A percentile compares a stretch with the other conserved stretches of the same genome.
Evolutionary conservation across 1,140 invertebrate genomes (phyloP).

Genomic region (Ostrea denselamellosa): DNA sequence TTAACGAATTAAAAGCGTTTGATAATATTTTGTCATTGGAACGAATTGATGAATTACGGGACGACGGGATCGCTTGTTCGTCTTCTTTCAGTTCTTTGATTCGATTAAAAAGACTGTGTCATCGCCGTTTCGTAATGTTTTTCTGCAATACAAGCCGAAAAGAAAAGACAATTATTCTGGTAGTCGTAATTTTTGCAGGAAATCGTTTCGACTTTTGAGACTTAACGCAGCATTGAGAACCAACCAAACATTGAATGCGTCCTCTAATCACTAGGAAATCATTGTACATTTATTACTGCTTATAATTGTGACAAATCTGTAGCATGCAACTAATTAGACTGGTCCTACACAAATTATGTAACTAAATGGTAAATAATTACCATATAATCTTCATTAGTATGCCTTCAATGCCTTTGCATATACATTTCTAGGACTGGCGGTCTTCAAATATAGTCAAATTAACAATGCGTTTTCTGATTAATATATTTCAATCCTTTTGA

Average conservation of each 20-base stretch:
- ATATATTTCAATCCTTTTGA: neutral
- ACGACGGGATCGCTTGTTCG: constrained; percentile 32
- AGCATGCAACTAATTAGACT: constrained; percentile 4
- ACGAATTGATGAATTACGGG: constrained; percentile 48
- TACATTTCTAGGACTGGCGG: neutral
- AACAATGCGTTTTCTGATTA: neutral
- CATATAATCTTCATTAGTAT: neutral
- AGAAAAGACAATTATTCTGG: neutral
- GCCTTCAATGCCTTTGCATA: constrained; percentile 27
- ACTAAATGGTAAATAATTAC: constrained; percentile 19
- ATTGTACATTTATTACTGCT: constrained; percentile 47
- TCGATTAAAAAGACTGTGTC: constrained; percentile 46
- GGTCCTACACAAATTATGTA: constrained; percentile 30
- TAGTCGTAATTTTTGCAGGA: neutral
- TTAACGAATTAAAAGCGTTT: constrained; percentile 55
- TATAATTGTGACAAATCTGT: constrained; percentile 38
- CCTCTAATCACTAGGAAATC: constrained; percentile 44
- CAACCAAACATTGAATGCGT: constrained; percentile 36
- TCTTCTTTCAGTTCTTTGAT: constrained; percentile 49
- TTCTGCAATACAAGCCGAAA: constrained; percentile 15
- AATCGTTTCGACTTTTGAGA: neutral
- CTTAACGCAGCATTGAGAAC: constrained; percentile 10
- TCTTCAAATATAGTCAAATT: neutral
- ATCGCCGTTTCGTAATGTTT: constrained; percentile 52
- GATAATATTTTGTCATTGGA: constrained; percentile 52